phyloP scores from a whole-genome alignment of 2,113 vertebrate genomes.

The Muscicapa adusta region DNA sequence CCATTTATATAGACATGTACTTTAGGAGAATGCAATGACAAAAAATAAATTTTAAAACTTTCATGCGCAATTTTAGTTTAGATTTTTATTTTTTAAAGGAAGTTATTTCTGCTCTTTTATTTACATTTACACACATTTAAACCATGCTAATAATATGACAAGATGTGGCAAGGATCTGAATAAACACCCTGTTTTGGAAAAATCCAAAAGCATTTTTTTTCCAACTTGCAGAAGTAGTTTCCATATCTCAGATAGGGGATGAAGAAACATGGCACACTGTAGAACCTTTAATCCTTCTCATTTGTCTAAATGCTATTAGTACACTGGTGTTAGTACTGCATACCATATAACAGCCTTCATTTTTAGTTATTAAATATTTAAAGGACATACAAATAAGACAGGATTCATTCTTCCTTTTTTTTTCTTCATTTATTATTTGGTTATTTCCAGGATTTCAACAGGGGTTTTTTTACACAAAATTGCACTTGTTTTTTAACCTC shows the following conservation, averaged over 20 bases:
- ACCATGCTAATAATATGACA: neutral
- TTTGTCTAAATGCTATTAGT: neutral
- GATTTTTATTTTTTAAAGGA: neutral
- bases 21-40: neutral
- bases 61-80: neutral
- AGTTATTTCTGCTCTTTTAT: neutral
- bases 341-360: neutral
- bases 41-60: neutral
- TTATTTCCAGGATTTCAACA: neutral
- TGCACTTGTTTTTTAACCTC: fast-evolving
- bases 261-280: neutral
- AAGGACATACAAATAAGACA: neutral
- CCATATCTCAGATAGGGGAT: neutral
- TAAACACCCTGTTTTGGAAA: neutral
- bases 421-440: neutral
- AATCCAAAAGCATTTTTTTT: neutral
- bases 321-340: neutral
- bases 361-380: neutral
- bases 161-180: neutral
- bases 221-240: neutral
- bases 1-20: neutral
- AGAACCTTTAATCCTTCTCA: neutral
- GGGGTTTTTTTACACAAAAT: neutral
- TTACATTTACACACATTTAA: neutral
- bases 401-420: neutral